These are phyloP conservation scores for Troilus luridus DNA, from an alignment of 2,888 invertebrate genomes.

Conservation along the genomic window DNA sequence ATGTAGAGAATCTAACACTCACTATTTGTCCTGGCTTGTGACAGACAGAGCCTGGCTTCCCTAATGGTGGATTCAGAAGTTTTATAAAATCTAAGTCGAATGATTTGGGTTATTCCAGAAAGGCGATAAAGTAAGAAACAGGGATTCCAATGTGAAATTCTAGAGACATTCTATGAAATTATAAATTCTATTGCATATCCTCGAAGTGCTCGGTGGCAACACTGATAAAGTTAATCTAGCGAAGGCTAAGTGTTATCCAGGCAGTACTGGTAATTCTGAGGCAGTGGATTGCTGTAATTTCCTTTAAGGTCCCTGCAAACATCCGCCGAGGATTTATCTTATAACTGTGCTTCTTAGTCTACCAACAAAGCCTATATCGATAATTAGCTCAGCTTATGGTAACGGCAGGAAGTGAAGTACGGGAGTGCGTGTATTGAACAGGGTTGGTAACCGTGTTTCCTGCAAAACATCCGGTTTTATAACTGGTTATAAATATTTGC, in stretches of 20 bases:
- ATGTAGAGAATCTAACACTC: too few relatives aligned
- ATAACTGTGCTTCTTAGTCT: not conserved
- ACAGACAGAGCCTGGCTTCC: too few relatives aligned
- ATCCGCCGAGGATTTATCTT: constrained; percentile 28
- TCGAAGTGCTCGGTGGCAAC: not conserved
- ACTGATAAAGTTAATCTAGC: constrained; percentile 31
- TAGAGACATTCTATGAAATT: not conserved
- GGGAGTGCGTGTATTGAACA: not conserved
- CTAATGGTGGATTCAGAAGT: too few relatives aligned
- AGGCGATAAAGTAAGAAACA: too few relatives aligned
- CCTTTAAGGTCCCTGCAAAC: constrained; percentile 27
- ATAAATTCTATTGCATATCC: not conserved
- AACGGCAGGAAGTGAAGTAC: not conserved
- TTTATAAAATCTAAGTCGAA: too few relatives aligned
- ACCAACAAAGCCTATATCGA: not conserved
- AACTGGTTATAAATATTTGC: not conserved
- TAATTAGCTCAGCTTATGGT: not conserved
- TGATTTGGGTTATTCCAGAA: too few relatives aligned
- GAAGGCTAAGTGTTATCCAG: constrained; percentile 21
- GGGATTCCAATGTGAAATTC: too few relatives aligned
- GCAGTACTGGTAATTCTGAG: constrained; percentile 5
- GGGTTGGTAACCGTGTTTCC: not conserved
- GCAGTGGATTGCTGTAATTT: constrained; percentile 44
- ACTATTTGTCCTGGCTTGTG: too few relatives aligned
- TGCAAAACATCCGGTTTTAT: not conserved